Evolutionary conservation across 2,113 vertebrate genomes (phyloP).

Genomic region (Notechis scutatus): DNA sequence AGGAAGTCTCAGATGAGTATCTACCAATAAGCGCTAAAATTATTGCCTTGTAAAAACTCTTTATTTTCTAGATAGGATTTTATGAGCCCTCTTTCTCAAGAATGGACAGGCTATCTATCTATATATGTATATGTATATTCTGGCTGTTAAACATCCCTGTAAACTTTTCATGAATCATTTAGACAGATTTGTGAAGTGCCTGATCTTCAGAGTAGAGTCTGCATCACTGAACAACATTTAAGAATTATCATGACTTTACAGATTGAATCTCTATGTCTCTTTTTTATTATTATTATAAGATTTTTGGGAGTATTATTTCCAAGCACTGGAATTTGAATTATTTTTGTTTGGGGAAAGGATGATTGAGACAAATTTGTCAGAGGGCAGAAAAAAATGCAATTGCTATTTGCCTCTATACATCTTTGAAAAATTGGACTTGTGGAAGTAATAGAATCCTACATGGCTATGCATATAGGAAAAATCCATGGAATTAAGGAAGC

Average conservation of each 20-base stretch:
- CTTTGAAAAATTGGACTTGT: neutral
- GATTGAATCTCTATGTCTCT: neutral
- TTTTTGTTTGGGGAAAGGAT: neutral
- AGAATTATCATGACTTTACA: neutral
- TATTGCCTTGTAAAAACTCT: neutral
- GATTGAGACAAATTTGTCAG: neutral
- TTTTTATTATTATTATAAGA: neutral
- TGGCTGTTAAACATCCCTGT: neutral
- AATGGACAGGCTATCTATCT: neutral
- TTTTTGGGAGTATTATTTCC: neutral
- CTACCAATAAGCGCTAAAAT: constrained; percentile 1
- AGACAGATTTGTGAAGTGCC: neutral
- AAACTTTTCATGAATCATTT: constrained; percentile 13
- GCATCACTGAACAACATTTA: neutral
- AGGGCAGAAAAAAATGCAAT: neutral
- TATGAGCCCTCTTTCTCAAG: neutral
- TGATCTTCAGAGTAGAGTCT: neutral
- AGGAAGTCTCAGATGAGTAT: neutral
- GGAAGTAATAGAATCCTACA: neutral
- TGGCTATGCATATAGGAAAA: neutral
- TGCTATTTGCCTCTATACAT: neutral
- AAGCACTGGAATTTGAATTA: neutral
- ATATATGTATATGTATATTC: neutral
- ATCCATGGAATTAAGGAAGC: neutral
- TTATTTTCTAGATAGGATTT: constrained; percentile 10